These are phyloP conservation scores for Urocynchramus pylzowi DNA, from an alignment of 2,113 vertebrate species.

Conservation along the genomic window DNA sequence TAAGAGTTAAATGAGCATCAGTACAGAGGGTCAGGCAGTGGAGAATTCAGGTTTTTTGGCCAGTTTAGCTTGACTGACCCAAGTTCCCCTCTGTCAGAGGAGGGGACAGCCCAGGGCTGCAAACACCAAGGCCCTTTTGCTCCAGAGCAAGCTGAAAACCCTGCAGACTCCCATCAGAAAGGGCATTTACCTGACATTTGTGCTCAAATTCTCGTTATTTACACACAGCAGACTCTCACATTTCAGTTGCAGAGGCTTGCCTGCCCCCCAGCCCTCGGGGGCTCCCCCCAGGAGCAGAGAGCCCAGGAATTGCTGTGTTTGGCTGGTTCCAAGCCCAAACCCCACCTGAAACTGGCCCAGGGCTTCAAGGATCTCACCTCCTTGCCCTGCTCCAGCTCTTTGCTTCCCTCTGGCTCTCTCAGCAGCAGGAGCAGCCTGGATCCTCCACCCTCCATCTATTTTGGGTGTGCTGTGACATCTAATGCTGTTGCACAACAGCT, in stretches of 20 bases:
- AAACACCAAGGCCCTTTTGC: background rate
- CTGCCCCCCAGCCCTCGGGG: background rate
- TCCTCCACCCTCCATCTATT: background rate
- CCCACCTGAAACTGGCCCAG: accelerated
- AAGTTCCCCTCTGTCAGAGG: background rate
- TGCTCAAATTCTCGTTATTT: background rate
- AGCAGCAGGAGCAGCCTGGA: background rate
- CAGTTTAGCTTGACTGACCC: background rate
- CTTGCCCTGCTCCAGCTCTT: background rate
- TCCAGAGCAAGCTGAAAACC: background rate
- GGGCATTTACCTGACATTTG: background rate
- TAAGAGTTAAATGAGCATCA: background rate
- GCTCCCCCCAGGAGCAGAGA: background rate
- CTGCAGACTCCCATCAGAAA: background rate
- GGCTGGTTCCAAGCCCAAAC: background rate
- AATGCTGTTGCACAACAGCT: background rate
- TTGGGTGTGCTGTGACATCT: background rate
- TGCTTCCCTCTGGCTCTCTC: background rate
- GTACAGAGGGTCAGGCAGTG: background rate
- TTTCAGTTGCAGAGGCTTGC: background rate
- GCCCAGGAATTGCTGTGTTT: accelerated
- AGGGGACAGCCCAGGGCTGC: background rate
- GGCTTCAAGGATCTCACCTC: accelerated
- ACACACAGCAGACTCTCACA: background rate
- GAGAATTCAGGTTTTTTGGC: background rate